Evolutionary conservation across 1,140 invertebrate genomes (phyloP).

Genomic region (Lineus longissimus): DNA sequence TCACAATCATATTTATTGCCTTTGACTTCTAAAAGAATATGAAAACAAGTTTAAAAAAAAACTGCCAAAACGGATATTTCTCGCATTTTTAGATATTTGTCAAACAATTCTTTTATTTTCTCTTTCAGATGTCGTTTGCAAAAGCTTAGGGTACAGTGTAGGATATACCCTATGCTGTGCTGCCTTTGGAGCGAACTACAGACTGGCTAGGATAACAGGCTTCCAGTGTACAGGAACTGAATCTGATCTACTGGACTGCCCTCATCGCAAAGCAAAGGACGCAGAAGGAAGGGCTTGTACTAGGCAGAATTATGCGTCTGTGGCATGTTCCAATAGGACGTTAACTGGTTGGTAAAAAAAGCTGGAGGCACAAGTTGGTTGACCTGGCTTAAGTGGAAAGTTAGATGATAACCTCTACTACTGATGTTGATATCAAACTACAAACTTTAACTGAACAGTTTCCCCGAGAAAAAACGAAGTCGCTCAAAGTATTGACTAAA

Average conservation of each 20-base stretch:
- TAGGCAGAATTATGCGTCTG: slow-evolving; percentile 28
- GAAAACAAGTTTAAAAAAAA: not conserved
- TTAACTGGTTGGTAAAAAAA: slow-evolving; percentile 16
- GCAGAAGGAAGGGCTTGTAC: slow-evolving; percentile 9
- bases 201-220: slow-evolving; percentile 10
- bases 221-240: slow-evolving; percentile 35
- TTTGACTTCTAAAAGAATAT: no score
- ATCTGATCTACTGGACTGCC: slow-evolving; percentile 26
- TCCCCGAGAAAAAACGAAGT: no score
- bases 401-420: no score
- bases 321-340: slow-evolving; percentile 32
- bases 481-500: no score
- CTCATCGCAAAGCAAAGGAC: slow-evolving; percentile 4
- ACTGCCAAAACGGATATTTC: no score
- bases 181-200: slow-evolving; percentile 28
- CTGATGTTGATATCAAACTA: no score
- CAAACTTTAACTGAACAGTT: no score
- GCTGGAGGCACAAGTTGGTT: no score
- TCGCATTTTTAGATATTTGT: no score
- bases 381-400: no score
- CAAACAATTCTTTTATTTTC: no score
- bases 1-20: no score
- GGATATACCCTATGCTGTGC: slow-evolving; percentile 29
- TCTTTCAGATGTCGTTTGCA: slow-evolving; percentile 31
- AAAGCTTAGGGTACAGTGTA: slow-evolving; percentile 29